These are phyloP conservation scores for Germaria angustata DNA, from an alignment of 2,888 invertebrate genomes.

Conservation along the genomic window DNA sequence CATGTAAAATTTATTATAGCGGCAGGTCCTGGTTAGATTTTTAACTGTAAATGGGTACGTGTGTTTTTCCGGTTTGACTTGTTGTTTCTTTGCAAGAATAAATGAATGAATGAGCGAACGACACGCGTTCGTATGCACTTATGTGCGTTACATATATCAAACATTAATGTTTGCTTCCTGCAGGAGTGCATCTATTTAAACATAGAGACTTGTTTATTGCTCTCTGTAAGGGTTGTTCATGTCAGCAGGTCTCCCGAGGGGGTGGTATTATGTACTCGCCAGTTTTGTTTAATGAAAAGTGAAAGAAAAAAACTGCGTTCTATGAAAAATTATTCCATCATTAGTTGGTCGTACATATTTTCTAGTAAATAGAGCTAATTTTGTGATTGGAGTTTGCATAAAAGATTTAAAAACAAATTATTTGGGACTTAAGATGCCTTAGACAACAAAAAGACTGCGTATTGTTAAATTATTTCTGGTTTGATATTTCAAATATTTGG, in stretches of 20 bases:
- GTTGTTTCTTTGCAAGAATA: constrained; percentile 69
- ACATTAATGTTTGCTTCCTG: constrained; percentile 1
- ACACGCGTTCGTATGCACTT: constrained; percentile 72
- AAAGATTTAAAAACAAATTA: constrained; percentile 49
- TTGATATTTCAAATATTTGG: not conserved
- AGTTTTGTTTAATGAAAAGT: not conserved
- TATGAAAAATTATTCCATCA: constrained; percentile 46
- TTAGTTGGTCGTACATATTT: constrained; percentile 60
- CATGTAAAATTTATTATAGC: constrained; percentile 48
- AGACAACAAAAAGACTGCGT: constrained; percentile 1
- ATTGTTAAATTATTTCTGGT: not conserved
- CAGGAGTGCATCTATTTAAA: constrained; percentile 32
- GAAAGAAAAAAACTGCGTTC: not conserved
- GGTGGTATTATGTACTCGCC: constrained; percentile 3
- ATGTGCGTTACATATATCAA: constrained; percentile 32
- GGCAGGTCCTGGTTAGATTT: constrained; percentile 55
- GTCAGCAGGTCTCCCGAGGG: constrained; percentile 11
- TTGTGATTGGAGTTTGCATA: constrained; percentile 37
- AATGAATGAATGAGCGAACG: constrained; percentile 69
- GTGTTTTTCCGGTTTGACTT: constrained; percentile 74
- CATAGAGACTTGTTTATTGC: not conserved
- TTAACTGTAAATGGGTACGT: constrained; percentile 55
- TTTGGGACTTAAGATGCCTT: constrained; percentile 1
- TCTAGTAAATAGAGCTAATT: constrained; percentile 61
- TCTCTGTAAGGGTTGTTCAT: constrained; percentile 55